A percentile compares a stretch with the other conserved stretches of the same genome.
phyloP scores from a whole-genome alignment of 2,113 vertebrate species.

The Leptobrachium ailaonicum region DNA sequence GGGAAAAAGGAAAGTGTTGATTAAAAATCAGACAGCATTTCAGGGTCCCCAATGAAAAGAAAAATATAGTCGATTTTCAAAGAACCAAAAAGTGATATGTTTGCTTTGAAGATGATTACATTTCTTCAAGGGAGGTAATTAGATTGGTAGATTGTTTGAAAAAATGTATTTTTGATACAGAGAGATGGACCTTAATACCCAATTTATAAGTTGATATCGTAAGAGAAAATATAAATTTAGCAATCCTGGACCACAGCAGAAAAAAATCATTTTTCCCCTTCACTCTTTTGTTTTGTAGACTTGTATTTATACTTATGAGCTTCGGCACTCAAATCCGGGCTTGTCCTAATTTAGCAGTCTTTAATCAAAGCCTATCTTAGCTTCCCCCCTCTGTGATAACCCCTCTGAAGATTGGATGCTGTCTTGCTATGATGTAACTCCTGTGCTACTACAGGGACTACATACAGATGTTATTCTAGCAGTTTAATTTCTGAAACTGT shows the following conservation, averaged over 20 bases:
- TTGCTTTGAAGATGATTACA: slow-evolving; percentile 48
- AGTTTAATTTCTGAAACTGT: no score
- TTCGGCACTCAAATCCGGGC: slow-evolving; percentile 30
- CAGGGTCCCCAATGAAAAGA: slow-evolving; percentile 41
- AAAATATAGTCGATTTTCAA: slow-evolving; percentile 44
- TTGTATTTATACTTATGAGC: slow-evolving; percentile 10
- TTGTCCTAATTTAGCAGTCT: slow-evolving; percentile 44
- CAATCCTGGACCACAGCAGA: not conserved
- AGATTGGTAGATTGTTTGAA: slow-evolving; percentile 34
- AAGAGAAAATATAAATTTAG: not conserved
- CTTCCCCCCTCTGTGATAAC: slow-evolving; percentile 27
- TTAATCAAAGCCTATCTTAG: slow-evolving; percentile 43
- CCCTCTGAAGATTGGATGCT: slow-evolving; percentile 28
- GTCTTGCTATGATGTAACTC: slow-evolving; percentile 5
- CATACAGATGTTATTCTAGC: no score
- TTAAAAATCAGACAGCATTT: slow-evolving; percentile 47
- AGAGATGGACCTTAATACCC: slow-evolving; percentile 2
- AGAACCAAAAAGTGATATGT: slow-evolving; percentile 46
- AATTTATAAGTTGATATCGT: not conserved
- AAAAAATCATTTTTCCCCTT: not conserved
- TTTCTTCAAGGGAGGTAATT: slow-evolving; percentile 43
- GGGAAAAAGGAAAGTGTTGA: slow-evolving; percentile 43
- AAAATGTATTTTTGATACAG: slow-evolving; percentile 10
- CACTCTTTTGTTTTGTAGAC: not conserved
- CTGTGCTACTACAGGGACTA: no score